Conservation (phyloP, 2,113 vertebrate species). For the Protobothrops mucrosquamatus region DNA sequence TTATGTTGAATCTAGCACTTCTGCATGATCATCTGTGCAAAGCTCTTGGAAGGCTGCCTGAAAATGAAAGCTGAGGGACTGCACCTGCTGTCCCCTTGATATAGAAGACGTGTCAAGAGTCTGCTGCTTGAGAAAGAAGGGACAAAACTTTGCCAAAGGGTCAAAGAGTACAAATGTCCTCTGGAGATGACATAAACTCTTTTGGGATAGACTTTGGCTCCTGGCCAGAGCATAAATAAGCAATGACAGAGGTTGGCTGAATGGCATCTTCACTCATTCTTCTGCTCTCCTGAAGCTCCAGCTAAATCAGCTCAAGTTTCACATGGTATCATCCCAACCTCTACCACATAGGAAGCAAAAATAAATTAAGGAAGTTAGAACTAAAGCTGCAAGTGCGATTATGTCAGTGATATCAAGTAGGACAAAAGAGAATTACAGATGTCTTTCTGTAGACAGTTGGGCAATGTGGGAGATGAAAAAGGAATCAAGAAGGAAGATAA, state of each 20-base stretch:
- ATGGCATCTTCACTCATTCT: background rate
- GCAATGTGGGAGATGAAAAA: background rate
- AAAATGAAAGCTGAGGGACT: slow-evolving; percentile 2
- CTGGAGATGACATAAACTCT: slow-evolving; percentile 5
- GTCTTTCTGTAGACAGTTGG: background rate
- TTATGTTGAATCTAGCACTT: background rate
- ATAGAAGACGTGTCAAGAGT: slow-evolving; percentile 23
- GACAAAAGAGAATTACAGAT: background rate
- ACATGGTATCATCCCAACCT: slow-evolving; percentile 1
- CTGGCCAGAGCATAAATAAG: slow-evolving; percentile 15
- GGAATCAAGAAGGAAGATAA: background rate
- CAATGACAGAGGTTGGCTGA: slow-evolving; percentile 16
- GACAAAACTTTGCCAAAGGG: slow-evolving; percentile 25
- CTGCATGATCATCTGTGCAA: slow-evolving; percentile 20
- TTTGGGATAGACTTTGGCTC: slow-evolving; percentile 8
- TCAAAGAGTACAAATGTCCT: slow-evolving; percentile 7
- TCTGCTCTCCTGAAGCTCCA: background rate
- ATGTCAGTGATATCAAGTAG: background rate
- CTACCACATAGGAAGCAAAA: background rate
- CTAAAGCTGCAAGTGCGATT: background rate
- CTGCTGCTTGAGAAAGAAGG: slow-evolving; percentile 11
- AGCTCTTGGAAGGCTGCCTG: slow-evolving; percentile 9
- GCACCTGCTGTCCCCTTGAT: slow-evolving; percentile 26
- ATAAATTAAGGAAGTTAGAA: background rate
- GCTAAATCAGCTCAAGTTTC: accelerated